Percentiles rank a stretch among this genome's conserved stretches.
Conservation (phyloP, 2,888 invertebrate genomes). For the Cephus rjabovi region DNA sequence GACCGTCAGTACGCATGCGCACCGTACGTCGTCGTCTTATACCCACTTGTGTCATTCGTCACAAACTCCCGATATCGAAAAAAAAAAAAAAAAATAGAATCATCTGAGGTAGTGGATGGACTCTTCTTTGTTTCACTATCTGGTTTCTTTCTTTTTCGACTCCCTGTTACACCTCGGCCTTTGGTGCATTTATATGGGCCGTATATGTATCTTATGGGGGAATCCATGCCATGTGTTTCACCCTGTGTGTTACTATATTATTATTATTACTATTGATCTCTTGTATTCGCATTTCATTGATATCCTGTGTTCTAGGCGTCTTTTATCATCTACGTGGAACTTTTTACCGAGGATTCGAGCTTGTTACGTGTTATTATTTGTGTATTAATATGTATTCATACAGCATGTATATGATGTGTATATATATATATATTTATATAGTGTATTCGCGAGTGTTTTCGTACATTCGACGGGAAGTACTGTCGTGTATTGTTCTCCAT, state of each 20-base stretch:
- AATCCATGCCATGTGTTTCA: neutral
- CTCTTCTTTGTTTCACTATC: slow-evolving; percentile 24
- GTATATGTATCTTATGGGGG: neutral
- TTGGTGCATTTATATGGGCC: neutral
- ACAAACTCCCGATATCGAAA: neutral
- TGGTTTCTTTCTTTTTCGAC: neutral
- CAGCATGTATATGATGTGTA: slow-evolving; percentile 2
- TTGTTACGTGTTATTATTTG: slow-evolving; percentile 3
- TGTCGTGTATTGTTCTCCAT: neutral
- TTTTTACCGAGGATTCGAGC: neutral
- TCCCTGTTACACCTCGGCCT: neutral
- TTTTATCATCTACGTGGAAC: neutral
- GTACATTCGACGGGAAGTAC: neutral
- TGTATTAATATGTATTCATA: slow-evolving; percentile 6
- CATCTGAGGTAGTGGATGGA: slow-evolving; percentile 59
- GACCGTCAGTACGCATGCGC: neutral
- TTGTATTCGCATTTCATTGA: neutral
- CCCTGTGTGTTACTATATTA: neutral
- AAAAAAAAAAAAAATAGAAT: slow-evolving; percentile 33
- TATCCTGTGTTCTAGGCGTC: neutral
- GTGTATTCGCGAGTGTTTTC: neutral
- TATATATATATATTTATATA: slow-evolving; percentile 6
- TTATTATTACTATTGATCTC: neutral
- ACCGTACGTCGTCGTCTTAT: no score
- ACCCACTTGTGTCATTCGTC: neutral